A percentile compares a stretch with the other conserved stretches of the same genome.
Conservation (phyloP, 2,113 vertebrate genomes). For the Pitta sordida region DNA sequence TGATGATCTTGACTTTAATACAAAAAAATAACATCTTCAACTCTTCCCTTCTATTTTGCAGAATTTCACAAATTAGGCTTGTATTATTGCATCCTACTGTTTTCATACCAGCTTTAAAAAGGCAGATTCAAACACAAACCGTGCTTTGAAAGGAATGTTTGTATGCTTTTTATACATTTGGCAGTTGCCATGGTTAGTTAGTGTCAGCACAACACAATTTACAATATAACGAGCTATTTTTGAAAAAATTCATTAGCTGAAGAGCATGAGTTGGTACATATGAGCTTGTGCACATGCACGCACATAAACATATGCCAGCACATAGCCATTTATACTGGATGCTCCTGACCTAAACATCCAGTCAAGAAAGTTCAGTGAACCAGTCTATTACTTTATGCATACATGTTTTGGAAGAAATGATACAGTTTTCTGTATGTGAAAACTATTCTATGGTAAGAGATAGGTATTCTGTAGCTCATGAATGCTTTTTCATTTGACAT, state of each 20-base stretch:
- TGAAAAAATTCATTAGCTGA: background rate
- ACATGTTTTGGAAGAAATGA: background rate
- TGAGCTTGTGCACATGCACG: background rate
- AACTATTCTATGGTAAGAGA: background rate
- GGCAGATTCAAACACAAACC: background rate
- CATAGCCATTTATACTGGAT: background rate
- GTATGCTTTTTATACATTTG: slow-evolving; percentile 5
- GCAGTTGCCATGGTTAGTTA: slow-evolving; percentile 22
- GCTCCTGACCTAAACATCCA: background rate
- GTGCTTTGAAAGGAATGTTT: slow-evolving; percentile 4
- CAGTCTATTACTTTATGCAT: background rate
- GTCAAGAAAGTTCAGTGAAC: background rate
- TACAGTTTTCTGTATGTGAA: background rate
- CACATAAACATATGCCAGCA: background rate
- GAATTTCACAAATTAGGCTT: background rate
- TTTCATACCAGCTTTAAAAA: slow-evolving; percentile 21
- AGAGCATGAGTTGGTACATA: background rate
- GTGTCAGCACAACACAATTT: background rate
- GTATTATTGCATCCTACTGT: background rate
- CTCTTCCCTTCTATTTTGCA: background rate
- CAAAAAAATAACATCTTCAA: background rate
- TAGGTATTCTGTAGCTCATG: background rate
- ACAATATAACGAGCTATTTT: slow-evolving; percentile 7
- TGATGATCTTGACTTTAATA: background rate
- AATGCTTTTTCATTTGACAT: background rate